Base-by-base conservation (phyloP, 2,888 invertebrate species). In the Folsomia candida region DNA sequence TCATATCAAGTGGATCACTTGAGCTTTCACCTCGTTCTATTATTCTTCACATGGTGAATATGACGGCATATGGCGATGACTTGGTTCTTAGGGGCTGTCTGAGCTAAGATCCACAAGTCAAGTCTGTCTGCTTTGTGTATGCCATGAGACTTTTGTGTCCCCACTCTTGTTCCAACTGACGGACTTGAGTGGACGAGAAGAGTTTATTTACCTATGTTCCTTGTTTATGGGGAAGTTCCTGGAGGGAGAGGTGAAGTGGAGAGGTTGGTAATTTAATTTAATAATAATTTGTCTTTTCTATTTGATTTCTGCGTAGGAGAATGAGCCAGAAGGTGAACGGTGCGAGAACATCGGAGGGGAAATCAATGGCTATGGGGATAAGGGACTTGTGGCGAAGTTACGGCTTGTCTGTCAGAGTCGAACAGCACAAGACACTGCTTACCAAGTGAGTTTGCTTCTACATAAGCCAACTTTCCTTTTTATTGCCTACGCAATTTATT, bases 301-400 rank as follows among this genome's bases (percentile, higher is more conserved):
- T 62, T 62, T n/a, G 9, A 29, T n/a, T n/a, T n/a, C n/a, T n/a
- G n/a, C n/a, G 60, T 14, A 80, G 80, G 71, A 74, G 78, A 68
- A 78, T 80, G 79, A 76, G 75, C 62, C 78, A 80, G 65, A 79
- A 78, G 66, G 77, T 75, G 9, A 78, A 80, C 66, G 75, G 79
- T 18, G 79, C 79, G 29, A 79, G 77, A 25, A 63, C 75, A 60
- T 77, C 76, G 62, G 54, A 54, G 20, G 80, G 80, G 59, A 75
- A 77, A 61, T 75, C 78, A 28, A 79, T 80, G 78, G 77, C 77
- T 9, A 71, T 77, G 68, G 78, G 78, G 24, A 78, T 80, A 59
- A 68, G 80, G 51, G 79, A 80, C 65, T 71, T 79, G 59, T 80
- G 80, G 80, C 64, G 80, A 68, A 79, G 75, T 62, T 80, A 78